Base-by-base conservation (phyloP, 2,797 vertebrate genomes). In the Liasis olivaceus region DNA sequence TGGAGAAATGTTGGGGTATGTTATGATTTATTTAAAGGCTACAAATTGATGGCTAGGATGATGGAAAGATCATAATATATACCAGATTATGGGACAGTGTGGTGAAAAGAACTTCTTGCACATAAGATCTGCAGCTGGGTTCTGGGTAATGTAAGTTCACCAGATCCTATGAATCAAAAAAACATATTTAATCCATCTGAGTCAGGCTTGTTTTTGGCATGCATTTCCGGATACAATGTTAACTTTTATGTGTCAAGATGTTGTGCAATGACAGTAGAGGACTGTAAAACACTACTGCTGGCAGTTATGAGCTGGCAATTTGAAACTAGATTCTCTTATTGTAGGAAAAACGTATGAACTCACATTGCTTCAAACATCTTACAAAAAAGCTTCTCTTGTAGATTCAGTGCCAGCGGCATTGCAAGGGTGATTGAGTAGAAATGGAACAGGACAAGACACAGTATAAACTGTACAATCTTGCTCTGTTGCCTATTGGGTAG, bases 141-240 rank as follows among this genome's bases (percentile, higher is more conserved):
- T 96, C 95, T 96, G 97, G 95, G 95, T 93, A 97, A 91, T 92
- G 89, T 94, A 90, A 94, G 94, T 93, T 95, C 95, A 96, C 88
- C 94, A 84, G 0, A 92, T 95, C 92, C 96, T 95, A 93, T 89
- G 95, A 96, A 92, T 84, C 2, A 96, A 92, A 90, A 72, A 94
- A 93, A 95, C 96, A 96, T 96, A 95, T 97, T 97, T 95, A 95
- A 93, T 94, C 95, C 96, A 97, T 95, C 97, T 95, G 95, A 97
- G 92, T 62, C 91, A 92, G 90, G 93, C 85, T 93, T 0, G 0
- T 56, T 0, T 92, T 93, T 93, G 91, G 87, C 94, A 91, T 0
- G 0, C 0, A 0, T 94, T 95, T 96, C 94, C 93, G 93, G 0
- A 0, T 86, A 95, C 92, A 93, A 84, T 85, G 1, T 94, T 3